These are phyloP conservation scores for Nymphalis c-album DNA, from an alignment of 2,888 invertebrate genomes.

Conservation along the genomic window DNA sequence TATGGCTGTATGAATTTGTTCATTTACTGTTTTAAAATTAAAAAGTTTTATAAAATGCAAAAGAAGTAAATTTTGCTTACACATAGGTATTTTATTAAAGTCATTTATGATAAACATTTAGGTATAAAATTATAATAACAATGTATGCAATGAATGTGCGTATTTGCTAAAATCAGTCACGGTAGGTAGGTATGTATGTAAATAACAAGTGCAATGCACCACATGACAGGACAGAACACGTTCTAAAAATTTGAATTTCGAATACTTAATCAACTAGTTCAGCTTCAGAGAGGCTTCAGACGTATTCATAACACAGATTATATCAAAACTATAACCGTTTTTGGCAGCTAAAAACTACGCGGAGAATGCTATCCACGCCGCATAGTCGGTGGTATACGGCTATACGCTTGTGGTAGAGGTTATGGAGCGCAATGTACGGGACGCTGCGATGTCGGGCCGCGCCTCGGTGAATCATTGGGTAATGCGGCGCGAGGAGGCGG, in stretches of 20 bases:
- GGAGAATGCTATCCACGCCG: constrained; percentile 12
- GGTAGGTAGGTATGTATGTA: too few relatives aligned
- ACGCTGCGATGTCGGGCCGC: constrained; percentile 57
- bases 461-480: constrained; percentile 76
- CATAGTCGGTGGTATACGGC: constrained; percentile 6
- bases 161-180: too few relatives aligned
- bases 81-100: too few relatives aligned
- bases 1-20: too few relatives aligned
- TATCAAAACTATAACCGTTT: constrained; percentile 13
- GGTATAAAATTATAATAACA: too few relatives aligned
- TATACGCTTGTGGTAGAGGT: constrained; percentile 35
- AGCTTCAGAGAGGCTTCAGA: neutral
- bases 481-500: constrained; percentile 49
- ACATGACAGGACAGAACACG: too few relatives aligned
- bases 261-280: neutral
- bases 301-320: neutral
- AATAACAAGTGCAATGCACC: too few relatives aligned
- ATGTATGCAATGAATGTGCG: too few relatives aligned
- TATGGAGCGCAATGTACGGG: constrained; percentile 50
- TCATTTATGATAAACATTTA: too few relatives aligned
- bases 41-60: too few relatives aligned
- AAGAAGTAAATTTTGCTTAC: too few relatives aligned
- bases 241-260: constrained; percentile 4
- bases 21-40: too few relatives aligned
- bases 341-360: constrained; percentile 17